phyloP scores from a whole-genome alignment of 1,140 invertebrate species.

The Aphis gossypii region DNA sequence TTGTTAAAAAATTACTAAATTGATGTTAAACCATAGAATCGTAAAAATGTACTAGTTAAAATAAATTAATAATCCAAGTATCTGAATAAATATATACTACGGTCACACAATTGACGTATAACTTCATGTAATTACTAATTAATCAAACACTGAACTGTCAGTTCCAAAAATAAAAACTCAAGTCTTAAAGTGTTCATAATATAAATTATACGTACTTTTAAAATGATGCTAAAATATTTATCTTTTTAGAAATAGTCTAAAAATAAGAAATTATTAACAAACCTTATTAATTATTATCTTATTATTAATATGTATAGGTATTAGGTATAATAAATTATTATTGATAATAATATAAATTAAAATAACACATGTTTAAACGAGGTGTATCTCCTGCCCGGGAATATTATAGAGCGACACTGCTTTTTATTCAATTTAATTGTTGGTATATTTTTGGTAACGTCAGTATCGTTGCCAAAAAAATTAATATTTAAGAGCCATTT shows the following conservation, averaged over 20 bases:
- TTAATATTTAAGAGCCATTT: background rate
- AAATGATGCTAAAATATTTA: background rate
- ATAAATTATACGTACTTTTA: background rate
- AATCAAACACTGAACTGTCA: background rate
- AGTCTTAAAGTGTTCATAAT: background rate
- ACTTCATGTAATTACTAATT: background rate
- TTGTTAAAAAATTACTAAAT: background rate
- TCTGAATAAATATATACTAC: background rate
- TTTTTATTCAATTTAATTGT: slow-evolving; percentile 6
- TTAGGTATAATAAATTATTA: background rate
- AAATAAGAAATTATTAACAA: background rate
- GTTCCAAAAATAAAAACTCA: background rate
- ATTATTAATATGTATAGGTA: too few species aligned
- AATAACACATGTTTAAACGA: background rate
- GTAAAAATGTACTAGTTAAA: background rate
- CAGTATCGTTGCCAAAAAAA: slow-evolving; percentile 26
- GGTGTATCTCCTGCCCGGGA: background rate
- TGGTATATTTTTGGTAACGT: slow-evolving; percentile 4
- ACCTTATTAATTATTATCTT: background rate
- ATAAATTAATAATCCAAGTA: background rate
- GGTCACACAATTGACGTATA: too few species aligned
- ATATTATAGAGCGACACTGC: background rate
- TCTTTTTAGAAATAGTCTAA: background rate
- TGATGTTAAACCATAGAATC: background rate
- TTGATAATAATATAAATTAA: background rate